Conservation (phyloP, 2,888 invertebrate genomes). For the Drosophila parthenogenetica region DNA sequence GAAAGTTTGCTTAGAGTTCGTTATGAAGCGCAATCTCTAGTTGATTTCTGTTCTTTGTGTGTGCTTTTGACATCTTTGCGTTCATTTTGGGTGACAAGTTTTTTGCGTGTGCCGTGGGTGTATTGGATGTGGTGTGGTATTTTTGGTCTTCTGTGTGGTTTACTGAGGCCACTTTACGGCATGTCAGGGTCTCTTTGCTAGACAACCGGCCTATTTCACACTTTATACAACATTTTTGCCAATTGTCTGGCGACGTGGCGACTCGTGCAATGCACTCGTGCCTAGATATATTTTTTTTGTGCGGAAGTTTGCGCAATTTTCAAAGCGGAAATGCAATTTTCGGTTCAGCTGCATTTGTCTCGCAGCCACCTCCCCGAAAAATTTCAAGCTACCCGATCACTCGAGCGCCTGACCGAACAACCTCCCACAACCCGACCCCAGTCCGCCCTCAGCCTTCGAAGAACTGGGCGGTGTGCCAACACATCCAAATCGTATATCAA, state of each 20-base stretch:
- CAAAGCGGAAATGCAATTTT: constrained; percentile 79
- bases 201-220: constrained; percentile 73
- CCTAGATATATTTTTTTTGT: constrained; percentile 23
- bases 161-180: constrained; percentile 74
- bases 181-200: constrained; percentile 55
- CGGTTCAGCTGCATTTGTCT: constrained; percentile 78
- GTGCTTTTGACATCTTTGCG: constrained; percentile 68
- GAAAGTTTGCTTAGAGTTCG: background rate
- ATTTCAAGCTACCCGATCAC: constrained; percentile 13
- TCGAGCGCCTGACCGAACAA: constrained; percentile 11
- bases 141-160: constrained; percentile 42
- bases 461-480: constrained; percentile 75
- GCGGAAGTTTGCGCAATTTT: constrained; percentile 77
- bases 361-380: constrained; percentile 45
- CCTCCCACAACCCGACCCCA: constrained; percentile 4
- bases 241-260: constrained; percentile 71
- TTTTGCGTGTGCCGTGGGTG: constrained; percentile 38
- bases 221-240: constrained; percentile 77
- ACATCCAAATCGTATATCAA: constrained; percentile 80
- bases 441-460: constrained; percentile 18
- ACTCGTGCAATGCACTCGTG: constrained; percentile 40
- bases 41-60: constrained; percentile 34
- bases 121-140: too few species aligned
- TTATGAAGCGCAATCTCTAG: constrained; percentile 13
- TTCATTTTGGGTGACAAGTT: constrained; percentile 66